Evolutionary conservation across 2,113 vertebrate genomes (phyloP).

Genomic region (Eulacestoma nigropectus): DNA sequence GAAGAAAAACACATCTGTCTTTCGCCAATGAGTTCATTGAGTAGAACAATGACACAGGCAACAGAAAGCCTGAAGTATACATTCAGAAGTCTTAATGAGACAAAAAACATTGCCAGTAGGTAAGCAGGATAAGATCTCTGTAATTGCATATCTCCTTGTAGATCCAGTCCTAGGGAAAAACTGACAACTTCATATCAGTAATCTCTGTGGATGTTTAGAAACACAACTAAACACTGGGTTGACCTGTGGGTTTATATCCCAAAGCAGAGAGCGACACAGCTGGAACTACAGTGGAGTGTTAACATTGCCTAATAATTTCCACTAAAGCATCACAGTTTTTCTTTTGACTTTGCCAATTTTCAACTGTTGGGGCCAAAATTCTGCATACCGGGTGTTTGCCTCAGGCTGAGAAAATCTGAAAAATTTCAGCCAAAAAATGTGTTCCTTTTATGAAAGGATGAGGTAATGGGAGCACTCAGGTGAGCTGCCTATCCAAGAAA

Average conservation of each 20-base stretch:
- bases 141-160: not conserved
- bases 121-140: not conserved
- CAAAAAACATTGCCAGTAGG: not conserved
- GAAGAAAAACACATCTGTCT: not conserved
- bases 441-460: not conserved
- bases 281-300: not conserved
- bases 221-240: not conserved
- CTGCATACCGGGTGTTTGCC: not conserved
- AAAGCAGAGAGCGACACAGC: not conserved
- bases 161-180: slow-evolving; percentile 23
- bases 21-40: not conserved
- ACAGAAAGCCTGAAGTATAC: not conserved
- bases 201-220: not conserved
- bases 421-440: not conserved
- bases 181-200: not conserved
- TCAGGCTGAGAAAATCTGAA: not conserved
- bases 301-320: not conserved
- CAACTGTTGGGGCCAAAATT: not conserved
- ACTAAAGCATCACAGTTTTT: not conserved
- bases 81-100: not conserved
- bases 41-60: not conserved
- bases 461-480: not conserved
- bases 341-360: not conserved
- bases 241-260: not conserved
- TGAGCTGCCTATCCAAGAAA: not conserved